Evolutionary conservation across 53 echinoderm and acorn worm species (phyloP).

Genomic region (Mesocentrotus franciscanus): DNA sequence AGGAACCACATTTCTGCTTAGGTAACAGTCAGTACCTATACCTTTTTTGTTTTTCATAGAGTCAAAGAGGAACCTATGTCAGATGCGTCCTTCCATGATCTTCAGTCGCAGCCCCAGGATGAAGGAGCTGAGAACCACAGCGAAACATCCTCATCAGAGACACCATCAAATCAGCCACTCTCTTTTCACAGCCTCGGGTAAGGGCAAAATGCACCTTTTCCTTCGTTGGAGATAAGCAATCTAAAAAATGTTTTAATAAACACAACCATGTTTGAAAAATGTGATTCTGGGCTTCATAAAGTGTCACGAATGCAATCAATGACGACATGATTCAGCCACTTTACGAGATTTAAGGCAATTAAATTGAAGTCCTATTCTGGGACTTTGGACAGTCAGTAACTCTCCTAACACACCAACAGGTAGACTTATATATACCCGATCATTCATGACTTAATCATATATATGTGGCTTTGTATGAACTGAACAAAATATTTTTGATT

Average conservation of each 20-base stretch:
- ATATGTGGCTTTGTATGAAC: too few relatives aligned
- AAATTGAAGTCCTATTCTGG: too few relatives aligned
- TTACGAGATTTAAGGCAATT: too few relatives aligned
- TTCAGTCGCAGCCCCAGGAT: slow-evolving; percentile 51
- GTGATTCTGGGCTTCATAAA: background rate
- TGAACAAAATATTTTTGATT: too few relatives aligned
- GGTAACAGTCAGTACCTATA: background rate
- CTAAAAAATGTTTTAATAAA: too few relatives aligned
- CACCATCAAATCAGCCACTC: slow-evolving; percentile 57
- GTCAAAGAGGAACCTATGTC: slow-evolving; percentile 63
- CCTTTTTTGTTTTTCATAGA: background rate
- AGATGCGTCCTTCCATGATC: slow-evolving; percentile 52
- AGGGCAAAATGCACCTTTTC: background rate
- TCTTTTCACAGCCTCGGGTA: slow-evolving; percentile 52
- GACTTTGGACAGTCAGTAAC: too few relatives aligned
- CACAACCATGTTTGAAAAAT: background rate
- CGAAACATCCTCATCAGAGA: slow-evolving; percentile 52
- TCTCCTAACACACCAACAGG: too few relatives aligned
- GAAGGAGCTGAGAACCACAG: slow-evolving; percentile 56
- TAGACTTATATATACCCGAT: too few relatives aligned
- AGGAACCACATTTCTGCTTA: background rate
- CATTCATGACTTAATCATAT: too few relatives aligned
- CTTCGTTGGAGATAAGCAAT: too few relatives aligned
- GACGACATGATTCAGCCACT: too few relatives aligned
- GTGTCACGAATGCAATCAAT: too few relatives aligned